A percentile compares a stretch with the other conserved stretches of the same genome.
Conservation (phyloP, 1,140 invertebrate species). For the Panagrolaimus sp. region DNA sequence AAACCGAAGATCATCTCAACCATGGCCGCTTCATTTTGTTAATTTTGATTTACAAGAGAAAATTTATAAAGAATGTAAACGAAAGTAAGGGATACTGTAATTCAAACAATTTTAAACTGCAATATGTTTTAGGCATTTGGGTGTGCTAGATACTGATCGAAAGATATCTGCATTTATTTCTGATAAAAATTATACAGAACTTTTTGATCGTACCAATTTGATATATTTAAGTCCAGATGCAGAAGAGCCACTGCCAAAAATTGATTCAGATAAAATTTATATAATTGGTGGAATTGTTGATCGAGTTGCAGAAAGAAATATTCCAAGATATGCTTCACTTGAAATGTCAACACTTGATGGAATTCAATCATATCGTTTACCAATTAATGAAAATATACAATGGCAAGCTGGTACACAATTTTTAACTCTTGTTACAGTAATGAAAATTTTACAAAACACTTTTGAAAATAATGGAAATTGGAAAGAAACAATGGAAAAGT, state of each 20-base stretch:
- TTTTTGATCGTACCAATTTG: constrained; percentile 18
- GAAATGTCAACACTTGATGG: constrained; percentile 29
- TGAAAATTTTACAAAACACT: constrained; percentile 33
- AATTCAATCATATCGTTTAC: constrained; percentile 24
- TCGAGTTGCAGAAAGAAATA: constrained; percentile 33
- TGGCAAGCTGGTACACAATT: constrained; percentile 38
- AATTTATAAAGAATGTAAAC: neutral
- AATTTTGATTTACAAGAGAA: constrained; percentile 25
- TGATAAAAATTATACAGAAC: neutral
- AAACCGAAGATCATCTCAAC: constrained; percentile 20
- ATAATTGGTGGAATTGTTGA: constrained; percentile 48
- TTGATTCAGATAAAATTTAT: constrained; percentile 29
- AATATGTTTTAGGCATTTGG: neutral
- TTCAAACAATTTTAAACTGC: neutral
- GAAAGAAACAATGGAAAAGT: constrained; percentile 25
- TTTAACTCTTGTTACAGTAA: constrained; percentile 36
- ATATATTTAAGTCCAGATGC: constrained; percentile 42
- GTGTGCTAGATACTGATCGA: neutral
- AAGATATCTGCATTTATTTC: neutral
- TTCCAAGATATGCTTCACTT: constrained; percentile 32
- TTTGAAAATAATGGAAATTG: constrained; percentile 31
- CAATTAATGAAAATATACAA: constrained; percentile 31
- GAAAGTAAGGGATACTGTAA: neutral
- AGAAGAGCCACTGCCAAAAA: constrained; percentile 25
- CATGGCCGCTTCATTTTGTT: constrained; percentile 35